These are phyloP conservation scores for Gryllus bimaculatus DNA, from an alignment of 1,140 invertebrate genomes.

Conservation along the genomic window DNA sequence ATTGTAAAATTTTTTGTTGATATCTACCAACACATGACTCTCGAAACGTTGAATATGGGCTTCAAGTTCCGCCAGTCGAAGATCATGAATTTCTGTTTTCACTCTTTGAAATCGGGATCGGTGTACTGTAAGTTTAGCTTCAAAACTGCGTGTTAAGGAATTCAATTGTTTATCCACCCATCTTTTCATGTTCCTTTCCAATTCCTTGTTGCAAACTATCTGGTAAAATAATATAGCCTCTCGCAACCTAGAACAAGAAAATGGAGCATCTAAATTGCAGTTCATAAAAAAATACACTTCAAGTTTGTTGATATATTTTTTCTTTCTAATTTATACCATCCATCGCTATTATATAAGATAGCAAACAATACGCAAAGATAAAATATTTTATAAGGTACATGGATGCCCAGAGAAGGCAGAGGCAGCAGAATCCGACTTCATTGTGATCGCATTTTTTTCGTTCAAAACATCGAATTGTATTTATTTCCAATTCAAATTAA, in stretches of 20 bases:
- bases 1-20: background rate
- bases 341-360: no score
- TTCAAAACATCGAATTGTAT: no score
- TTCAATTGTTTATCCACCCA: background rate
- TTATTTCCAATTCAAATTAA: no score
- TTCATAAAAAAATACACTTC: no score
- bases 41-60: background rate
- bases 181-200: background rate
- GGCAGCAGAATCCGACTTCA: no score
- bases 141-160: background rate
- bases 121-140: background rate
- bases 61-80: background rate
- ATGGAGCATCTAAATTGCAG: no score
- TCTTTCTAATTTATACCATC: no score
- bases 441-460: no score
- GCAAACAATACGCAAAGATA: no score
- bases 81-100: background rate
- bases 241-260: background rate
- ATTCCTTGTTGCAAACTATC: background rate
- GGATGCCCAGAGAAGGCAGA: no score
- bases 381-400: no score
- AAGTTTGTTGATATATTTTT: no score
- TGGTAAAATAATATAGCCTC: background rate
- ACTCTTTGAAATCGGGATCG: background rate
- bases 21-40: background rate